Evolutionary conservation across 1,140 invertebrate genomes (phyloP).

Genomic region (Propsilocerus akamusi): DNA sequence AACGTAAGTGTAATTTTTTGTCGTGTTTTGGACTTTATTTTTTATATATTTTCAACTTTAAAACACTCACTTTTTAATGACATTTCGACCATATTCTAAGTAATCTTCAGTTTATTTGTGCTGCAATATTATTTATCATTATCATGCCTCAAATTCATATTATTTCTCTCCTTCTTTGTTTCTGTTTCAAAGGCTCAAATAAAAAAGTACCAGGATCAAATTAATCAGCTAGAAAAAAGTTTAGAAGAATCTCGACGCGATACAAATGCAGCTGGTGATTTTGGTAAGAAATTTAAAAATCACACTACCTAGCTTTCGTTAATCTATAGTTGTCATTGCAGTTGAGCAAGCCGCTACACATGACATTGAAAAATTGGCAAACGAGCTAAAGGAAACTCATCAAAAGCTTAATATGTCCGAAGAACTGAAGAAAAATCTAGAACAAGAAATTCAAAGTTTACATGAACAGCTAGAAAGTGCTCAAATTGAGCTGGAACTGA

Average conservation of each 20-base stretch:
- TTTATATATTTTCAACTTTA: too few relatives aligned
- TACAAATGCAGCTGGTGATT: conserved; percentile 5
- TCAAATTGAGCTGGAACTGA: conserved; percentile 26
- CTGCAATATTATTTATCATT: too few relatives aligned
- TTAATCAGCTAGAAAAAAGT: conserved; percentile 22
- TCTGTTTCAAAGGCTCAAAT: conserved; percentile 14
- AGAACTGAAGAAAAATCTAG: background rate
- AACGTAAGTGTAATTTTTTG: conserved; percentile 40
- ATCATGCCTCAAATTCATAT: background rate
- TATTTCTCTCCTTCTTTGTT: background rate
- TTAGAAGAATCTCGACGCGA: conserved; percentile 13
- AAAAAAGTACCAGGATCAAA: conserved; percentile 21
- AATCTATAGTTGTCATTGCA: background rate
- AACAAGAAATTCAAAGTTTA: background rate
- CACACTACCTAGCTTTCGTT: too few relatives aligned
- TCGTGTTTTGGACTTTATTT: background rate
- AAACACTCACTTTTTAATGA: too few relatives aligned
- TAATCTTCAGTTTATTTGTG: too few relatives aligned
- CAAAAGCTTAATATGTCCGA: background rate
- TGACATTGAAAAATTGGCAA: background rate
- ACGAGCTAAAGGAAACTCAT: background rate
- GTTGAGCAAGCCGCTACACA: background rate
- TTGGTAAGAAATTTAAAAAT: background rate
- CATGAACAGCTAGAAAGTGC: conserved; percentile 23
- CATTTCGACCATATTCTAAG: too few relatives aligned